Evolutionary conservation across 2,888 invertebrate genomes (phyloP).

Genomic region (Magallana nippona): DNA sequence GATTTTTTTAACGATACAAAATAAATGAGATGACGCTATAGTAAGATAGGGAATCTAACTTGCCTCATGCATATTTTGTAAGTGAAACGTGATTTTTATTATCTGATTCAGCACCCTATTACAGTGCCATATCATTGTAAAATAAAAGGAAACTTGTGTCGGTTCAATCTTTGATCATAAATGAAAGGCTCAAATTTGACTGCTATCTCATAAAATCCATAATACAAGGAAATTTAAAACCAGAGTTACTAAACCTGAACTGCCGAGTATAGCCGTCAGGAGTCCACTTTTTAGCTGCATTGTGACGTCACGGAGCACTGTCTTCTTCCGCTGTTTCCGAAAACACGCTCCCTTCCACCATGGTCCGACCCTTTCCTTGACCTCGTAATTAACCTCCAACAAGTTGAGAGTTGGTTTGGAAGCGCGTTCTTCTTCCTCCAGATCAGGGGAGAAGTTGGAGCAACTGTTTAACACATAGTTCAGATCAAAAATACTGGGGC

Average conservation of each 20-base stretch:
- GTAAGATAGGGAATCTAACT: no score
- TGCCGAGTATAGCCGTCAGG: slow-evolving; percentile 69
- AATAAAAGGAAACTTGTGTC: no score
- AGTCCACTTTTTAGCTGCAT: slow-evolving; percentile 68
- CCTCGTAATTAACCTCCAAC: slow-evolving; percentile 61
- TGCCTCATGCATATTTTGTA: no score
- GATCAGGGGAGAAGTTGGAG: slow-evolving; percentile 57
- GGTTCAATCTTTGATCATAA: no score
- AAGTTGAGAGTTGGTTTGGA: slow-evolving; percentile 58
- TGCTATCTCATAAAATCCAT: no score
- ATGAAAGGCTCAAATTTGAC: no score
- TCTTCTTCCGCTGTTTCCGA: slow-evolving; percentile 61
- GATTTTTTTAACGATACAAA: no score
- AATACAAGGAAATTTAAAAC: neutral
- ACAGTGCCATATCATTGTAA: no score
- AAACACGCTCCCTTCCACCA: slow-evolving; percentile 74
- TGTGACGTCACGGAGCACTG: slow-evolving; percentile 66
- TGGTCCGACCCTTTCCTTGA: slow-evolving; percentile 65
- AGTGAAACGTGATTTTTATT: no score
- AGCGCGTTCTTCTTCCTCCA: slow-evolving; percentile 59
- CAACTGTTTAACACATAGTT: slow-evolving; percentile 61
- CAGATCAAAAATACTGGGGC: slow-evolving; percentile 48
- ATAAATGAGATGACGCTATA: no score
- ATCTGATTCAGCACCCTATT: no score
- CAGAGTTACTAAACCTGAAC: slow-evolving; percentile 63